Base-by-base conservation (phyloP, 2,888 invertebrate species). In the Sussaba pulchella region DNA sequence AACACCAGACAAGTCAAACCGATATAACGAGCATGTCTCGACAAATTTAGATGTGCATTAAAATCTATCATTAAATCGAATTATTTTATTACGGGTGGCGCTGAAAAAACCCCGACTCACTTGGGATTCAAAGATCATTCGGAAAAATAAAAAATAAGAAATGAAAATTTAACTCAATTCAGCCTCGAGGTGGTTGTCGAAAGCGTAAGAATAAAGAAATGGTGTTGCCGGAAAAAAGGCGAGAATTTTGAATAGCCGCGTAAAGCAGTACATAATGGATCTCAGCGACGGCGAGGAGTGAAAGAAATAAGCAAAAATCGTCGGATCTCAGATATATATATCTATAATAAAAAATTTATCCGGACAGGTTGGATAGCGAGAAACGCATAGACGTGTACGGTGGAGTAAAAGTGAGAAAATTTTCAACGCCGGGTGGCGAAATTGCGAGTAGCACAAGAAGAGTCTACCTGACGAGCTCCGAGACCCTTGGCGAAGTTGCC, bases 401-500 rank as follows among this genome's bases (percentile, higher is more conserved):
- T n/a, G n/a, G 70, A 73, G 50, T 26, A 64, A 59, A 41, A 76
- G 67, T 39, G 63, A 67, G 69, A 74, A 59, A 66, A 43, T 66
- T 74, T 61, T 26, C 59, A 66, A 71, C 41, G 31, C 21, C 31
- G 71, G 63, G 57, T 72, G 66, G 67, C 52, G 54, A 81, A 83
- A 81, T 81, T 75, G 73, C 64, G 81, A 71, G 59, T 70, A 69
- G 36, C 19, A 50, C 45, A 43, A 52, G 64, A 57, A 66, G 69
- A 67, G 66, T 47, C 70, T 66, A 67, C 45, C 74, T 77, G 81
- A 81, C 81, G 73, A 70, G 74, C 77, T 54, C 70, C 57, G 52
- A 74, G 57, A 66, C 81, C 70, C 81, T 66, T 70, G 61, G 78
- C 66, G 66, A 63, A 81, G 78, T 70, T 81, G 78, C 74, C 66